Percentiles rank a stretch among this genome's conserved stretches.
Evolutionary conservation across 2,888 invertebrate genomes (phyloP).

Genomic region (Mantis religiosa): DNA sequence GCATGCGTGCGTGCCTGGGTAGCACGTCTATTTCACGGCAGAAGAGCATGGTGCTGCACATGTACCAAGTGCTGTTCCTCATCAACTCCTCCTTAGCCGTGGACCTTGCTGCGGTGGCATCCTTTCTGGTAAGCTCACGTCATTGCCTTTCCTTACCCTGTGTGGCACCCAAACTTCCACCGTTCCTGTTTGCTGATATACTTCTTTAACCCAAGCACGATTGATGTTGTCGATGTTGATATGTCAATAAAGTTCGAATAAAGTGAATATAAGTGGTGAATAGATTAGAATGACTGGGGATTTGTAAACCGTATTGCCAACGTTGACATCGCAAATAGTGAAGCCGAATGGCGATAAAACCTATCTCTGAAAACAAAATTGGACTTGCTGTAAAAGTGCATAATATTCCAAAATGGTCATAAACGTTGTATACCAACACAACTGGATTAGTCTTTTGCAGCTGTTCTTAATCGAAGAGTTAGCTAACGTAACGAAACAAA

Average conservation of each 20-base stretch:
- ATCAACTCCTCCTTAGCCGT: conserved; percentile 39
- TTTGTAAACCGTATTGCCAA: neutral
- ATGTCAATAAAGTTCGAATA: neutral
- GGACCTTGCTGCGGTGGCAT: conserved; percentile 40
- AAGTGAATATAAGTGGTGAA: neutral
- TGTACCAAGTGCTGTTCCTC: conserved; percentile 39
- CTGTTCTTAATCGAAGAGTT: neutral
- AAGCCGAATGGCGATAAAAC: too few relatives aligned
- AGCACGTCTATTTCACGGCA: neutral
- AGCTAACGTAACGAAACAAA: neutral
- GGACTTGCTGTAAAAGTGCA: neutral
- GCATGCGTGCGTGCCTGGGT: neutral
- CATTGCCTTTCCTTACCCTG: neutral
- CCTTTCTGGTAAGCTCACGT: conserved; percentile 39
- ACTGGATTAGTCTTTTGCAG: neutral
- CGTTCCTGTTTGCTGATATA: neutral
- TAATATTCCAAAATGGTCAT: neutral
- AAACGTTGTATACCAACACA: neutral
- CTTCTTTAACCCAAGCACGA: neutral
- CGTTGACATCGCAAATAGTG: neutral
- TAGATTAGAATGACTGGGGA: neutral
- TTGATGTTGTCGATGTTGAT: neutral
- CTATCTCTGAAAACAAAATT: neutral
- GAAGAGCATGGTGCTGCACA: conserved; percentile 34
- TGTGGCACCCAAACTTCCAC: neutral